Percentiles rank a stretch among this genome's conserved stretches.
phyloP scores from a whole-genome alignment of 2,888 invertebrate species.

The Schizotus pectinicornis region DNA sequence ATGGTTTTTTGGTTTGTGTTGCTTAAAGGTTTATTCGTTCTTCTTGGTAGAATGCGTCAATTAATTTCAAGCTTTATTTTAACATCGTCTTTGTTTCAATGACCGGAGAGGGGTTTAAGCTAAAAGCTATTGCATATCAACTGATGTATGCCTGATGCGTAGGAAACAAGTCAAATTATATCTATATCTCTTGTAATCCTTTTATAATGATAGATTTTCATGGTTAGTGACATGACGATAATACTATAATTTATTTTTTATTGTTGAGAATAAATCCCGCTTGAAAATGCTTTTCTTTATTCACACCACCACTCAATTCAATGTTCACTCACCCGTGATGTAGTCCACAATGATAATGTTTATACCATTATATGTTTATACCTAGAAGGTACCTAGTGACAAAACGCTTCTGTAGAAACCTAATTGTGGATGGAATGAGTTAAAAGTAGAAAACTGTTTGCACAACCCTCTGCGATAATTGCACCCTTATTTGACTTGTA shows the following conservation, averaged over 20 bases:
- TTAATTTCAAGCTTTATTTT: conserved; percentile 12
- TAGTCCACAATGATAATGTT: no score
- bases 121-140: conserved; percentile 34
- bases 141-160: conserved; percentile 28
- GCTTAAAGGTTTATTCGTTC: not conserved
- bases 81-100: conserved; percentile 8
- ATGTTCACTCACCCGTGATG: no score
- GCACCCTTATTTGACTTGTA: not conserved
- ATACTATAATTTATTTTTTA: conserved; percentile 28
- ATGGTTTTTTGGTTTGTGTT: conserved; percentile 25
- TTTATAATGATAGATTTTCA: conserved; percentile 12
- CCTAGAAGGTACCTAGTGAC: no score
- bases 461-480: not conserved
- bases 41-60: conserved; percentile 3
- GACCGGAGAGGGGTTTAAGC: not conserved
- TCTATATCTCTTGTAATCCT: conserved; percentile 7
- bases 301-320: not conserved
- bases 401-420: no score
- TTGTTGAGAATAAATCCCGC: conserved; percentile 29
- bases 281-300: conserved; percentile 9
- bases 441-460: no score
- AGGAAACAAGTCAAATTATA: conserved; percentile 29
- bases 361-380: no score
- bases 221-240: conserved; percentile 21
- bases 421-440: no score